phyloP scores from a whole-genome alignment of 2,888 invertebrate species.

The Mayetiola destructor region DNA sequence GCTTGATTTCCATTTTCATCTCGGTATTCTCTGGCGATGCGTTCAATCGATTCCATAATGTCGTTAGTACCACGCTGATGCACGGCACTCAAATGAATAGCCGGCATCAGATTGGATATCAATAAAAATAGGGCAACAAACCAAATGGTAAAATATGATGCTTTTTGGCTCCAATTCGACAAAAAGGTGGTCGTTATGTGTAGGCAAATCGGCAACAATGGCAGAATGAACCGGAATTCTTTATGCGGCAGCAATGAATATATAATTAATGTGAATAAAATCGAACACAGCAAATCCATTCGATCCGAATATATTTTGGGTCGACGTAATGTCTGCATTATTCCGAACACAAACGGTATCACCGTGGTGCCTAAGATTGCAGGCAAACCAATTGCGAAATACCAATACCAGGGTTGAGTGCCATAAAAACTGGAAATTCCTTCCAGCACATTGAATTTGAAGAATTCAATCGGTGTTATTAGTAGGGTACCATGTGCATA shows the following conservation, averaged over 20 bases:
- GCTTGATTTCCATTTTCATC: conserved; percentile 31
- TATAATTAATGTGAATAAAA: conserved; percentile 41
- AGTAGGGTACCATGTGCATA: conserved; percentile 55
- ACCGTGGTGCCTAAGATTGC: conserved; percentile 41
- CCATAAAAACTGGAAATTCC: conserved; percentile 74
- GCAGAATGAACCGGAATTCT: conserved; percentile 84
- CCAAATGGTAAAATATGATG: conserved; percentile 33
- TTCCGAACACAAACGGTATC: conserved; percentile 45
- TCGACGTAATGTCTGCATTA: conserved; percentile 38
- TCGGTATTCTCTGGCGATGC: conserved; percentile 35
- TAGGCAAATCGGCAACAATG: conserved; percentile 62
- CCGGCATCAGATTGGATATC: conserved; percentile 46
- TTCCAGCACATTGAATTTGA: conserved; percentile 60
- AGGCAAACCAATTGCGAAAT: conserved; percentile 67
- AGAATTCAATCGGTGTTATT: conserved; percentile 70
- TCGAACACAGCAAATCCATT: conserved; percentile 41
- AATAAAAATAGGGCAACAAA: conserved; percentile 34
- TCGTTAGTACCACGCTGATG: conserved; percentile 71
- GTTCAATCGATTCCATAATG: conserved; percentile 55
- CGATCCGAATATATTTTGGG: conserved; percentile 36
- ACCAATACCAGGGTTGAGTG: conserved; percentile 80
- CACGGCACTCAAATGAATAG: conserved; percentile 54
- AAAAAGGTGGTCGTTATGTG: conserved; percentile 47
- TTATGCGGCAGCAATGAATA: conserved; percentile 77
- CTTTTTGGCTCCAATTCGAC: conserved; percentile 52